phyloP scores from a whole-genome alignment of 1,140 invertebrate genomes.

The Brachionus paranguensis region DNA sequence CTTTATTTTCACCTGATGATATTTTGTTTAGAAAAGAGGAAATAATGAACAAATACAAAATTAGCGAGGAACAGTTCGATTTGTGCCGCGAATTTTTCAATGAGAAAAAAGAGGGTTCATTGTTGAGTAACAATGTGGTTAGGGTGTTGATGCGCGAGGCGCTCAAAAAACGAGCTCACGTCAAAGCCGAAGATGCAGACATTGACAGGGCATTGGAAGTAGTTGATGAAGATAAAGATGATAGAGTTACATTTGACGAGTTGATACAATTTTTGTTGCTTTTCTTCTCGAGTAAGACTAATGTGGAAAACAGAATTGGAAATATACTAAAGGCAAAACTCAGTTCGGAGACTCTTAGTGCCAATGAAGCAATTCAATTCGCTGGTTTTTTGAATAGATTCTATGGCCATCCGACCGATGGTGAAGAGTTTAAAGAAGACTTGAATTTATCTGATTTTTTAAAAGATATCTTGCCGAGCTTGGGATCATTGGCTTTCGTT shows the following conservation, averaged over 20 bases:
- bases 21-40: neutral
- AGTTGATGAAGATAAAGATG: conserved; percentile 26
- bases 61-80: conserved; percentile 16
- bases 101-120: neutral
- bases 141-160: conserved; percentile 17
- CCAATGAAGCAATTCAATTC: conserved; percentile 2
- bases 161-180: neutral
- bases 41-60: conserved; percentile 17
- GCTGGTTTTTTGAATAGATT: conserved; percentile 20
- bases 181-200: neutral
- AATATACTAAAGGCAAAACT: neutral
- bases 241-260: conserved; percentile 21
- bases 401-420: neutral
- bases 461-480: neutral
- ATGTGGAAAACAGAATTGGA: neutral
- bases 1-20: neutral
- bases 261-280: neutral
- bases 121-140: neutral
- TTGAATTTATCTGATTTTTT: neutral
- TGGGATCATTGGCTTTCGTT: neutral
- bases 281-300: conserved; percentile 31
- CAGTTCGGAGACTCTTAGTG: neutral
- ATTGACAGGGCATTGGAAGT: neutral
- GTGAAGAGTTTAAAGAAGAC: neutral
- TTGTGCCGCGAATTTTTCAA: conserved; percentile 15